Base-by-base conservation (phyloP, 2,888 invertebrate genomes). In the Panzeria rudis region DNA sequence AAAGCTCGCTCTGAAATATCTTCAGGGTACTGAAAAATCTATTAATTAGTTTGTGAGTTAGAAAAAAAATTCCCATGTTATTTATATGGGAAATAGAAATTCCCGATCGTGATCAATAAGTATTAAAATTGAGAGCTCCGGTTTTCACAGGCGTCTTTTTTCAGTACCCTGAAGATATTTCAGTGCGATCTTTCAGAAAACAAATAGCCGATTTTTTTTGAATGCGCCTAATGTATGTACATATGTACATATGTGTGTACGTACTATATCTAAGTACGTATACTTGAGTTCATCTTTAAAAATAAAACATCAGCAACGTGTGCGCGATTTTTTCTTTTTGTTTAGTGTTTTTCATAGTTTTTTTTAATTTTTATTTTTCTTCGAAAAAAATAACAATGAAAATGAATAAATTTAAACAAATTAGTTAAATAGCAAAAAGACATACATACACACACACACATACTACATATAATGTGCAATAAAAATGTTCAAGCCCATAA, bases 201-300 rank as follows among this genome's bases (percentile, higher is more conserved):
- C 29, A 29, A 29, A 29, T 4, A 29, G 5, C 29, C 29, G 29
- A 29, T 29, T 29, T 29, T 29, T 29, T 29, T 29, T 29, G 29
- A n/a, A n/a, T n/a, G n/a, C n/a, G n/a, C n/a, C n/a, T n/a, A n/a
- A 32, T 47, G 13, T 23, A 62, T 29, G 1, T 32, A 69, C 23
- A 52, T 52, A 35, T 20, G 4, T 69, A 59, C 5, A 20, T 52
- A 23, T n/a, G 9, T 66, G 13, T 47, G 29, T 47, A 47, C 9
- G 6, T 6, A 29, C 7, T 35, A 7, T 38, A 38, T 11, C 0
- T 20, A 52, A 17, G 20, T 32, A 68, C 23, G 13, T 29, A 41
- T n/a, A 71, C 56, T 71, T 82, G 87, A 84, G 86, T 86, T 87
- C 86, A 87, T 87, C 84, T 77, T 84, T 86, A 86, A 84, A 87